phyloP scores from a whole-genome alignment of 2,113 vertebrate genomes.

The Phrynosoma blainvillii region DNA sequence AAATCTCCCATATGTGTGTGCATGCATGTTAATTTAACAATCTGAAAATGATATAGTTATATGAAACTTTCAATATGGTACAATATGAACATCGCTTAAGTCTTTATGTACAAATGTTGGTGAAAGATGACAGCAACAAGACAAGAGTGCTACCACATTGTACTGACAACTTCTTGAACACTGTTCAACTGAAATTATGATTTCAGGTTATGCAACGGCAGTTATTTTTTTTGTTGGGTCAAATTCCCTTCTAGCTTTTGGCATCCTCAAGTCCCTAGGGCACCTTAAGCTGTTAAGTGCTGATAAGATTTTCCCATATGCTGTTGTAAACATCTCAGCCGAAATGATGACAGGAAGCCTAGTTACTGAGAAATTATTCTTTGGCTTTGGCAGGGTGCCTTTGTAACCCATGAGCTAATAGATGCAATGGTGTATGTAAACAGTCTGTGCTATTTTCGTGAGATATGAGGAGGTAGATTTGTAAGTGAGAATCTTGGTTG shows the following conservation, averaged over 20 bases:
- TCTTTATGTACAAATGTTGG: conserved; percentile 19
- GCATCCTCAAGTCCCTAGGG: conserved; percentile 8
- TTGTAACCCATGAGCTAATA: not conserved
- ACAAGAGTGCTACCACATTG: not conserved
- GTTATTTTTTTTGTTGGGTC: conserved; percentile 17
- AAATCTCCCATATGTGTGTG: not conserved
- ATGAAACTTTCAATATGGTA: conserved; percentile 37
- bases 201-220: conserved; percentile 12
- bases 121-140: conserved; percentile 13
- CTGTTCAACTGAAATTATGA: not conserved
- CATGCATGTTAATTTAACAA: conserved; percentile 3
- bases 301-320: not conserved
- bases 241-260: conserved; percentile 24
- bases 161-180: not conserved
- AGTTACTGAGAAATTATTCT: not conserved
- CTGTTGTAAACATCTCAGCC: conserved; percentile 16
- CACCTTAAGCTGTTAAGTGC: conserved; percentile 26
- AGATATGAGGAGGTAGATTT: not conserved
- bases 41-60: conserved; percentile 30
- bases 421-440: not conserved
- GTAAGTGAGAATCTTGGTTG: not conserved
- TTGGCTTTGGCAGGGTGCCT: conserved; percentile 1
- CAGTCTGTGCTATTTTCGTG: rapidly evolving
- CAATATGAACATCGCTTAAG: conserved; percentile 10
- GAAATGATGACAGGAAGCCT: conserved; percentile 15